Percentiles rank a stretch among this genome's conserved stretches.
phyloP scores from a whole-genome alignment of 1,140 invertebrate species.

The Trissolcus basalis region DNA sequence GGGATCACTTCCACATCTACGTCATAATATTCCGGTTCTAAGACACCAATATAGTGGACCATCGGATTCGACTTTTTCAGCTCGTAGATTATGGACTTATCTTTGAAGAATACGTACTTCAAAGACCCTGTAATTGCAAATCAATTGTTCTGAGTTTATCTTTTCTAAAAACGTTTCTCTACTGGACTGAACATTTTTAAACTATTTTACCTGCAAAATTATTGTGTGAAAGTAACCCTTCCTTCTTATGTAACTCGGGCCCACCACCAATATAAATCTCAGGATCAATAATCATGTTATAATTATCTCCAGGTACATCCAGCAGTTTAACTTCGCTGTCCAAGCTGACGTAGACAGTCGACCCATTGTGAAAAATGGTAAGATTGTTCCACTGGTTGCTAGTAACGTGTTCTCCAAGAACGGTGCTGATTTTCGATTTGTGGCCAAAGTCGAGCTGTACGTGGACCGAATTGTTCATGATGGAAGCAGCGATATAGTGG shows the following conservation, averaged over 20 bases:
- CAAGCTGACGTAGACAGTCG: constrained; percentile 83
- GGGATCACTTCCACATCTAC: constrained; percentile 91
- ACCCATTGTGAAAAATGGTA: constrained; percentile 87
- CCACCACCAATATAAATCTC: constrained; percentile 94
- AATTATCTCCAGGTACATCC: constrained; percentile 83
- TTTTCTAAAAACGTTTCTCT: too few relatives aligned
- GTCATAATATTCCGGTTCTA: constrained; percentile 89
- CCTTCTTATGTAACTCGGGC: constrained; percentile 86
- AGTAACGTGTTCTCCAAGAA: constrained; percentile 82
- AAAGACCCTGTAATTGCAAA: constrained; percentile 81
- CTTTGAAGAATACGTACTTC: constrained; percentile 95
- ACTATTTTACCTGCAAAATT: constrained; percentile 78
- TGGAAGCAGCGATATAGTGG: constrained; percentile 89
- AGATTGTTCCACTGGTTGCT: constrained; percentile 92
- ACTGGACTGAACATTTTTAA: constrained; percentile 2
- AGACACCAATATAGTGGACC: constrained; percentile 87
- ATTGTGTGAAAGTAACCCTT: constrained; percentile 83
- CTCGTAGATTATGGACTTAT: constrained; percentile 92
- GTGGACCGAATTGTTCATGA: constrained; percentile 85
- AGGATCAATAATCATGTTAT: constrained; percentile 92
- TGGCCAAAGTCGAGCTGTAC: constrained; percentile 91
- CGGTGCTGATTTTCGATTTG: constrained; percentile 80
- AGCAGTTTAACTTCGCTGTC: constrained; percentile 83
- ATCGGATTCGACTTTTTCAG: constrained; percentile 88
- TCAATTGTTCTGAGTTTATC: not conserved